Conservation (phyloP, 2,888 invertebrate species). For the Caenorhabditis parvicauda region DNA sequence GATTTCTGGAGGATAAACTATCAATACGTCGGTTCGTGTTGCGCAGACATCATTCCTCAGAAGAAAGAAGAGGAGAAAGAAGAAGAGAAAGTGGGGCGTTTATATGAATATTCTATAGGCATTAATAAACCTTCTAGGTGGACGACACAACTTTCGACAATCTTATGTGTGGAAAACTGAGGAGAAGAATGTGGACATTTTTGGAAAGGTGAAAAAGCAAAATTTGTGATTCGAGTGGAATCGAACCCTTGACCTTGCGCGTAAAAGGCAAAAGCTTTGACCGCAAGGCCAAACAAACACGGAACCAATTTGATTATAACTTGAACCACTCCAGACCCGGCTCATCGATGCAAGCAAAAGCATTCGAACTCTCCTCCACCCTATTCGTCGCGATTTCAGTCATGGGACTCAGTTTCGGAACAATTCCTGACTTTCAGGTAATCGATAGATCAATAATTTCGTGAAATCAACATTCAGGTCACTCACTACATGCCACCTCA, state of each 20-base stretch:
- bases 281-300: too few species aligned
- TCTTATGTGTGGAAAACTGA: conserved; percentile 52
- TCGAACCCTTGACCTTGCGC: too few species aligned
- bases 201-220: too few species aligned
- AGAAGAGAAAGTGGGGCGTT: conserved; percentile 44
- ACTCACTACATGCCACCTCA: conserved; percentile 54
- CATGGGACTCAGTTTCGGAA: conserved; percentile 60
- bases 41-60: conserved; percentile 55
- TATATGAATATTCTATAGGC: background rate
- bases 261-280: too few species aligned
- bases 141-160: conserved; percentile 62
- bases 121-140: conserved; percentile 31
- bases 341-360: conserved; percentile 52
- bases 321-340: too few species aligned
- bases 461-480: conserved; percentile 27
- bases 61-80: conserved; percentile 52
- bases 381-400: conserved; percentile 61
- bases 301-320: too few species aligned
- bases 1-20: conserved; percentile 60
- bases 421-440: conserved; percentile 61
- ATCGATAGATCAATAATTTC: too few species aligned
- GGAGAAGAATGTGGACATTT: conserved; percentile 62
- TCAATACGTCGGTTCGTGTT: conserved; percentile 56
- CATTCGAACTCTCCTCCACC: conserved; percentile 59
- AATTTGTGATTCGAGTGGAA: too few species aligned